These are phyloP conservation scores for Holocentrus rufus DNA, from an alignment of 2,797 vertebrate genomes.

Conservation along the genomic window DNA sequence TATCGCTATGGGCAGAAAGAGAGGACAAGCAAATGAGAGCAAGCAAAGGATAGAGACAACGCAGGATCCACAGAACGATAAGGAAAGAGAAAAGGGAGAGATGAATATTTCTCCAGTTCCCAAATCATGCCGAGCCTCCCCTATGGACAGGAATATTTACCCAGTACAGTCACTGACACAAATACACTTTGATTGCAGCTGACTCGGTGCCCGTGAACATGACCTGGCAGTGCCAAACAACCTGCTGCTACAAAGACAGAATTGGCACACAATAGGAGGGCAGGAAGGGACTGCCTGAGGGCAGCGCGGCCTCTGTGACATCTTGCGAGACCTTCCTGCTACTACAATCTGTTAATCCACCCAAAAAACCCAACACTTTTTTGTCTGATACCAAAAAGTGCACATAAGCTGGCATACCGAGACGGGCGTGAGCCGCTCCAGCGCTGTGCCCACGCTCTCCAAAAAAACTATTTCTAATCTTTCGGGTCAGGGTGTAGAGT, in stretches of 20 bases:
- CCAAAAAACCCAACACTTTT: slow-evolving; percentile 27
- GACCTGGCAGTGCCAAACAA: slow-evolving; percentile 64
- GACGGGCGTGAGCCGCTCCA: slow-evolving; percentile 39
- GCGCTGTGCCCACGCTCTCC: slow-evolving; percentile 16
- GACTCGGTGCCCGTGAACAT: slow-evolving; percentile 57
- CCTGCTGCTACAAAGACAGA: slow-evolving; percentile 69
- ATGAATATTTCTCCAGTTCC: slow-evolving; percentile 39
- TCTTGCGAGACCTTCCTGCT: slow-evolving; percentile 63
- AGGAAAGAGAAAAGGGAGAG: not conserved
- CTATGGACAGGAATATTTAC: slow-evolving; percentile 28
- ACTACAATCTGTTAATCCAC: slow-evolving; percentile 62
- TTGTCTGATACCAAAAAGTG: slow-evolving; percentile 46
- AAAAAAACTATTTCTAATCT: slow-evolving; percentile 43
- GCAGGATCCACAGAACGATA: slow-evolving; percentile 25
- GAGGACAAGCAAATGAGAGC: slow-evolving; percentile 51
- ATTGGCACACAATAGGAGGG: slow-evolving; percentile 65
- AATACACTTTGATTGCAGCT: slow-evolving; percentile 59
- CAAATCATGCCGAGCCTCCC: slow-evolving; percentile 14
- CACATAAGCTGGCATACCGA: slow-evolving; percentile 38
- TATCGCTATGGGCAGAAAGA: slow-evolving; percentile 52
- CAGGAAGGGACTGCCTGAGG: slow-evolving; percentile 62
- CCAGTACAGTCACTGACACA: slow-evolving; percentile 35
- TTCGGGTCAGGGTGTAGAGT: not conserved
- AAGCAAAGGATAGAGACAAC: slow-evolving; percentile 44
- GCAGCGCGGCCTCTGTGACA: slow-evolving; percentile 68